A percentile compares a stretch with the other conserved stretches of the same genome.
Conservation (phyloP, 2,113 vertebrate genomes). For the Circaetus cinerascens region DNA sequence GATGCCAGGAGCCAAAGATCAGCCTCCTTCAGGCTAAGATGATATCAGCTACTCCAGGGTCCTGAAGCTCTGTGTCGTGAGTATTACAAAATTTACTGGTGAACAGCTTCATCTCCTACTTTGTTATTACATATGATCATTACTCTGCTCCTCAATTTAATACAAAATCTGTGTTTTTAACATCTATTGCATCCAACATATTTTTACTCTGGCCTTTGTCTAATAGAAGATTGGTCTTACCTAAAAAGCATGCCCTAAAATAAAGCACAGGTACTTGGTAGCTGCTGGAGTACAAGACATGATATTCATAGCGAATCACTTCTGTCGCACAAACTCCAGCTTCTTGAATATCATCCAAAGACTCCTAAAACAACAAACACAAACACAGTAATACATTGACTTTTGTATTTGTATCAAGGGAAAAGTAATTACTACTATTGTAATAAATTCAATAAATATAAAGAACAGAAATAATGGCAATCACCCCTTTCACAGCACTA, state of each 20-base stretch:
- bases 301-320: constrained; percentile 87
- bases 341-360: constrained; percentile 55
- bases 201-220: neutral
- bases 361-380: constrained; percentile 59
- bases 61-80: constrained; percentile 30
- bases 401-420: neutral
- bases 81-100: constrained; percentile 56
- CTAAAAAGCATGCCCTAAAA: constrained; percentile 87
- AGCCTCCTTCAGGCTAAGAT: constrained; percentile 65
- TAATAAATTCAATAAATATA: constrained; percentile 1
- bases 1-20: constrained; percentile 72
- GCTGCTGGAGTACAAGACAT: constrained; percentile 89
- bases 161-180: neutral
- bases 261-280: constrained; percentile 89
- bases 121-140: constrained; percentile 24
- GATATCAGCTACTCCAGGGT: constrained; percentile 66
- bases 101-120: constrained; percentile 40
- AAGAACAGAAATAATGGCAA: constrained; percentile 4
- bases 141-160: neutral
- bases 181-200: neutral
- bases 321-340: neutral
- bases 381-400: neutral
- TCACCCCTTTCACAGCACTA: neutral
- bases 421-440: neutral
- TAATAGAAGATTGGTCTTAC: constrained; percentile 65